phyloP scores from a whole-genome alignment of 2,888 invertebrate species.

The Galerucella pusilla region DNA sequence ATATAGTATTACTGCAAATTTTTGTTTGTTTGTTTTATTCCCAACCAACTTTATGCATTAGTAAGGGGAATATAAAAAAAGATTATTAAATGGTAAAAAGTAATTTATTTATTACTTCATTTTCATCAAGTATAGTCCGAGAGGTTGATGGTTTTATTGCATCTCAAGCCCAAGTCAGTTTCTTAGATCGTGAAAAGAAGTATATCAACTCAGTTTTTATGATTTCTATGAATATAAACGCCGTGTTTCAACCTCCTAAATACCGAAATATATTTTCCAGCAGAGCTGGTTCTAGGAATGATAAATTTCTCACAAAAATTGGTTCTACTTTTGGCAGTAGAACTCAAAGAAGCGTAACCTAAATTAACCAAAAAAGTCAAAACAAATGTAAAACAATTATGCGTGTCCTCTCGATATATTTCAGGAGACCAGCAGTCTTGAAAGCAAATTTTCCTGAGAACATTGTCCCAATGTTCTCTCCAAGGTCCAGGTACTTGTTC shows the following conservation, averaged over 20 bases:
- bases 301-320: slow-evolving; percentile 85
- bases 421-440: slow-evolving; percentile 74
- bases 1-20: too few relatives aligned
- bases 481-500: slow-evolving; percentile 74
- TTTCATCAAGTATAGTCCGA: too few relatives aligned
- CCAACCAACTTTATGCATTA: too few relatives aligned
- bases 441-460: slow-evolving; percentile 72
- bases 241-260: slow-evolving; percentile 76
- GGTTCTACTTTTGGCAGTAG: slow-evolving; percentile 75
- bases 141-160: too few relatives aligned
- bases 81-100: too few relatives aligned
- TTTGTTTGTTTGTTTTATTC: too few relatives aligned
- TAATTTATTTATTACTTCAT: too few relatives aligned
- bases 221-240: slow-evolving; percentile 66
- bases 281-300: slow-evolving; percentile 82
- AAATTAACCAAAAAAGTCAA: slow-evolving; percentile 81
- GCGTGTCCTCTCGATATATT: slow-evolving; percentile 78
- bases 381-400: slow-evolving; percentile 91
- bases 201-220: slow-evolving; percentile 14
- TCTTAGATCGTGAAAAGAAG: too few relatives aligned
- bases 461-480: slow-evolving; percentile 77
- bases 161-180: too few relatives aligned
- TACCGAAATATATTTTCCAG: slow-evolving; percentile 86
- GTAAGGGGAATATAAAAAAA: too few relatives aligned
- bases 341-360: slow-evolving; percentile 76